Conservation (phyloP, 2,797 vertebrate genomes). For the Distichodus sexfasciatus region DNA sequence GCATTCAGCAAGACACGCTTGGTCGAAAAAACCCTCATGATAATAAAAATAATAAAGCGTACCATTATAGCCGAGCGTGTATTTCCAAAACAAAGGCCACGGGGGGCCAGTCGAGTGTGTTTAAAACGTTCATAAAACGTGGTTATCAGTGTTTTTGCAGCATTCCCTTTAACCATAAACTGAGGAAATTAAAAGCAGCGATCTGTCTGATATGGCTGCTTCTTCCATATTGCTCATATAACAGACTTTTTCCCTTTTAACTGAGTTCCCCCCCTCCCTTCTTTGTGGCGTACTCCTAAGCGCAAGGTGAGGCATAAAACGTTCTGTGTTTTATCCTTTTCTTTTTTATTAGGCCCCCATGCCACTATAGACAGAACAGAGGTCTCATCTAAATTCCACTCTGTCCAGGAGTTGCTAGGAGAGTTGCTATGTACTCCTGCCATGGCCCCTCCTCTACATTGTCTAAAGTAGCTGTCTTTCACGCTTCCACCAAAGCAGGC, state of each 20-base stretch:
- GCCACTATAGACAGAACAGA: constrained; percentile 48
- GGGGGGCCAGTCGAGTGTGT: not conserved
- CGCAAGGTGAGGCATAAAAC: not conserved
- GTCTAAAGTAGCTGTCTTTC: constrained; percentile 52
- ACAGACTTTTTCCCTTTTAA: not conserved
- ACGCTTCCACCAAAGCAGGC: constrained; percentile 43
- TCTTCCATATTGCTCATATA: not conserved
- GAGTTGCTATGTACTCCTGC: constrained; percentile 62
- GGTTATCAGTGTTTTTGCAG: not conserved
- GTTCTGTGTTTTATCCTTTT: constrained; percentile 13
- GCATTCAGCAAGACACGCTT: constrained; percentile 16
- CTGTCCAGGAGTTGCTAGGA: constrained; percentile 52
- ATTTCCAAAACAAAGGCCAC: not conserved
- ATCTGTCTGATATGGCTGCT: not conserved
- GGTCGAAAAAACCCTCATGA: constrained; percentile 14
- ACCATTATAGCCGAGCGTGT: constrained; percentile 26
- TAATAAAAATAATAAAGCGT: constrained; percentile 36
- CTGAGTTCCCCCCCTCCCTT: no score
- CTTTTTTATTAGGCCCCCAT: constrained; percentile 6
- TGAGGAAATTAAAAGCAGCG: not conserved
- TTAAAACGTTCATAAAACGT: not conserved
- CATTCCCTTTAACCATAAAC: not conserved
- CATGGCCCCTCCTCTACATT: constrained; percentile 37
- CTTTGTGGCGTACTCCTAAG: not conserved
- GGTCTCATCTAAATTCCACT: constrained; percentile 69